These are phyloP conservation scores for Bathynomus jamesi DNA, from an alignment of 1,140 invertebrate species.

Conservation along the genomic window DNA sequence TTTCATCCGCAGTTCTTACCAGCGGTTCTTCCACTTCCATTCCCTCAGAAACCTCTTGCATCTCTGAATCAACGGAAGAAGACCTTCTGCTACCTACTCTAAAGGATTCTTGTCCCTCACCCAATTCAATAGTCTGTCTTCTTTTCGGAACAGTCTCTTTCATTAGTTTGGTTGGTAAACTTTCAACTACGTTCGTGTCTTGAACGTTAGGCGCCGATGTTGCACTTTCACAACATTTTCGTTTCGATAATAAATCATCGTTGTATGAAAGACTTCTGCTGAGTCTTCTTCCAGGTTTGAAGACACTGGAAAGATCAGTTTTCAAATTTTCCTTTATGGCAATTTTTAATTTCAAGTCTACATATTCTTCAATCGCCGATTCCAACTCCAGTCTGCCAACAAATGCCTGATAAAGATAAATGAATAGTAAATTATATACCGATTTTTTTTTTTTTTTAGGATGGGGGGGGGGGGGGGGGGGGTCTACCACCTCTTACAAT, in stretches of 20 bases:
- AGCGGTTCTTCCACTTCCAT: not conserved
- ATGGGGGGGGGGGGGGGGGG: no score
- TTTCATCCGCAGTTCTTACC: not conserved
- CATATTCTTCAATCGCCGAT: not conserved
- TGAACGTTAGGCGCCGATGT: no score
- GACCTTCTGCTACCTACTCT: constrained; percentile 20
- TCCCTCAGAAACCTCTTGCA: not conserved
- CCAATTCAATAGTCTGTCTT: constrained; percentile 26
- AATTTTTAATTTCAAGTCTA: not conserved
- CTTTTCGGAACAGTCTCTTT: constrained; percentile 10
- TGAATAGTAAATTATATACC: not conserved
- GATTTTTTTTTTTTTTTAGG: no score
- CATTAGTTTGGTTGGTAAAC: not conserved
- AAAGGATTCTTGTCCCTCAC: constrained; percentile 29
- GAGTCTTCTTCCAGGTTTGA: not conserved
- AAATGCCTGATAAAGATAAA: not conserved
- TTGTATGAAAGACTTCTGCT: not conserved
- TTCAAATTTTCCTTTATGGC: not conserved
- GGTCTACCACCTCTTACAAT: no score
- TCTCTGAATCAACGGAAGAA: constrained; percentile 4
- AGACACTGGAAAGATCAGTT: not conserved
- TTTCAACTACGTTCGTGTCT: not conserved
- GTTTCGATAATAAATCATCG: not conserved
- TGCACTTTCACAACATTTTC: no score
- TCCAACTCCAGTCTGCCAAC: not conserved